Evolutionary conservation across 2,113 vertebrate species (phyloP).

Genomic region (Brevimyrus niger): DNA sequence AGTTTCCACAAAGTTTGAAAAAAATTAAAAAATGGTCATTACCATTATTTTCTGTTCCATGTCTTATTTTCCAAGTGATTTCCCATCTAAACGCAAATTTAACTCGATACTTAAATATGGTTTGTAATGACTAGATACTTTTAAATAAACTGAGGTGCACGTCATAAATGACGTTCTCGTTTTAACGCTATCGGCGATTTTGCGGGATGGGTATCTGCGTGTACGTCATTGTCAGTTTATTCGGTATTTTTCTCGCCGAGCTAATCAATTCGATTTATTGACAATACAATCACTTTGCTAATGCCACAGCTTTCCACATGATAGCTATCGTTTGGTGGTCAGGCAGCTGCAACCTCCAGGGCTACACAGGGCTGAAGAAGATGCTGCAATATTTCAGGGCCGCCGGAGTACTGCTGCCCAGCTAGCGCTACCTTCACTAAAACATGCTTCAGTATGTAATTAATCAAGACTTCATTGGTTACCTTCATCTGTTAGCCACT

Average conservation of each 20-base stretch:
- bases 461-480: not conserved
- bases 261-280: not conserved
- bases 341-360: not conserved
- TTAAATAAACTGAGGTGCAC: not conserved
- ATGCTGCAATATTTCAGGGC: not conserved
- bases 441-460: not conserved
- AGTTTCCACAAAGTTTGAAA: not conserved
- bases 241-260: not conserved
- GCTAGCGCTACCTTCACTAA: not conserved
- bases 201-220: not conserved
- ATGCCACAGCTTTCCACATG: not conserved
- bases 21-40: not conserved
- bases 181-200: not conserved
- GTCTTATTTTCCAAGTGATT: not conserved
- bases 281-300: not conserved
- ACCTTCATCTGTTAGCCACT: not conserved
- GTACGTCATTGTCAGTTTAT: not conserved
- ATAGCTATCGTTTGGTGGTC: not conserved
- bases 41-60: not conserved
- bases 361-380: conserved; percentile 9
- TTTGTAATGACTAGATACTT: not conserved
- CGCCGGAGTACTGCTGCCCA: not conserved
- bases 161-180: not conserved
- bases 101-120: not conserved
- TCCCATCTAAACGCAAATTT: not conserved